These are phyloP conservation scores for Edolisoma coerulescens DNA, from an alignment of 2,113 vertebrate genomes.

Conservation along the genomic window DNA sequence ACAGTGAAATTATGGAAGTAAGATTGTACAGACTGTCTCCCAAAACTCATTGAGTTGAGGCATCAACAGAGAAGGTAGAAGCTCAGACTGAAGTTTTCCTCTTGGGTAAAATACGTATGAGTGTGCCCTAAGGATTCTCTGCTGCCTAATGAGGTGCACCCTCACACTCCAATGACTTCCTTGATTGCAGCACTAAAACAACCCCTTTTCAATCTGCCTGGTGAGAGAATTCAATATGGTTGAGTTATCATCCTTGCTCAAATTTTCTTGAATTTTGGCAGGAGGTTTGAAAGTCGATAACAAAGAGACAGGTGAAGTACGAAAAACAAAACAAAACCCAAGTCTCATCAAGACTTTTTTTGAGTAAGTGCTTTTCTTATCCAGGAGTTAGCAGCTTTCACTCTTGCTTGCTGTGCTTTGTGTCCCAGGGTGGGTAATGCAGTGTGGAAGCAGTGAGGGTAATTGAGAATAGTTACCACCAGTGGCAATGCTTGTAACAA, in stretches of 20 bases:
- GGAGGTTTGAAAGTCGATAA: background rate
- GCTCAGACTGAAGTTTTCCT: background rate
- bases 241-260: background rate
- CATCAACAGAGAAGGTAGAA: background rate
- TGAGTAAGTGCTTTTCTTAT: background rate
- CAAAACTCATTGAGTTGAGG: background rate
- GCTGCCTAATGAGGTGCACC: background rate
- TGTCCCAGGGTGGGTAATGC: background rate
- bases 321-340: background rate
- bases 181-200: background rate
- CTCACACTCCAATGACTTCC: background rate
- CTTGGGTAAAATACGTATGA: background rate
- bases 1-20: background rate
- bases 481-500: background rate
- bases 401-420: background rate
- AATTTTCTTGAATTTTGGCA: background rate
- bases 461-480: background rate
- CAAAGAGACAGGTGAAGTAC: background rate
- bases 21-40: background rate
- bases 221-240: background rate
- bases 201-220: background rate
- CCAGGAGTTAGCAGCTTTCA: background rate
- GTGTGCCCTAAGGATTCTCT: background rate
- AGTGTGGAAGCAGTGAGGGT: background rate
- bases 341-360: fast-evolving